phyloP scores from a whole-genome alignment of 1,140 invertebrate species.

The Neodiprion pinetum region DNA sequence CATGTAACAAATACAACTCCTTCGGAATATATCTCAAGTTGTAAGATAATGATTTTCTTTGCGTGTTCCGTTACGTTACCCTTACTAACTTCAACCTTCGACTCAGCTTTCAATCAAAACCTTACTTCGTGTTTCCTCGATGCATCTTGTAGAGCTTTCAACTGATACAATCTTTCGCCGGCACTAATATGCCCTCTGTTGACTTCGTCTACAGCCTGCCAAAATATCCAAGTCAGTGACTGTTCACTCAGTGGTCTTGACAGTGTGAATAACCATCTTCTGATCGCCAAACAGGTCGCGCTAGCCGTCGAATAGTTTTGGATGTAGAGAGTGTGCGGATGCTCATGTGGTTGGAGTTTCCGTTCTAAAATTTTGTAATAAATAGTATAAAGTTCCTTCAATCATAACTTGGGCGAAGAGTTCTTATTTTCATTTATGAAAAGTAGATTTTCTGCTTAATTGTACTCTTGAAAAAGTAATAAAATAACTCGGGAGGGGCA shows the following conservation, averaged over 20 bases:
- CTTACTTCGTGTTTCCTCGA: slow-evolving; percentile 81
- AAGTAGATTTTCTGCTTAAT: neutral
- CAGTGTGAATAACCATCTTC: slow-evolving; percentile 93
- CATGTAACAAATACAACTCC: slow-evolving; percentile 14
- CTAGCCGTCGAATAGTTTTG: slow-evolving; percentile 99
- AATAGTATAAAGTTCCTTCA: slow-evolving; percentile 17
- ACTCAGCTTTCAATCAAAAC: neutral
- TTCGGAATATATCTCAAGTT: slow-evolving; percentile 12
- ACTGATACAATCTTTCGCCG: slow-evolving; percentile 89
- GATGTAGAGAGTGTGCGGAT: slow-evolving; percentile 97
- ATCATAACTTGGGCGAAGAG: slow-evolving; percentile 9
- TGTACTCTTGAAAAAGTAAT: neutral
- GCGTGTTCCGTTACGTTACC: neutral
- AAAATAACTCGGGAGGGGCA: no score
- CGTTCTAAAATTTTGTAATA: slow-evolving; percentile 74
- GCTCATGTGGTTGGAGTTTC: slow-evolving; percentile 92
- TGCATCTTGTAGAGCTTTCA: slow-evolving; percentile 93
- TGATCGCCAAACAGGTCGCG: slow-evolving; percentile 91
- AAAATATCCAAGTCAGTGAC: slow-evolving; percentile 74
- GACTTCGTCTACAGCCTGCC: slow-evolving; percentile 93
- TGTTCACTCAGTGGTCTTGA: slow-evolving; percentile 69
- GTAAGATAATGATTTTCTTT: neutral
- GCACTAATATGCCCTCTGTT: slow-evolving; percentile 91
- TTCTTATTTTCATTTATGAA: neutral
- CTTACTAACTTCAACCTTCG: neutral